These are phyloP conservation scores for Sylvia borin DNA, from an alignment of 2,797 vertebrate genomes.

Conservation along the genomic window DNA sequence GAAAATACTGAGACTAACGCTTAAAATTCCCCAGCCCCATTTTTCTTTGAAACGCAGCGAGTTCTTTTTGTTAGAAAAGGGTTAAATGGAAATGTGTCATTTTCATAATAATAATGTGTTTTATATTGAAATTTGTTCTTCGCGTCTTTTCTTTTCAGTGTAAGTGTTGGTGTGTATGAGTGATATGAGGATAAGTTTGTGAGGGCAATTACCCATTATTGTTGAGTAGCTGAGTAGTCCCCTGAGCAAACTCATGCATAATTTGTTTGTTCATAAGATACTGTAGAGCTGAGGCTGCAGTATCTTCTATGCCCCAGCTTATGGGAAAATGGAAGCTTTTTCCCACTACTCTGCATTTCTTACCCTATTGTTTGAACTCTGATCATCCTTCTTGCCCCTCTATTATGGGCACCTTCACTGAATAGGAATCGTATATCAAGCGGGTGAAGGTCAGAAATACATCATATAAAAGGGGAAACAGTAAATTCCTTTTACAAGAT, in stretches of 20 bases:
- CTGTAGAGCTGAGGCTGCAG: conserved; percentile 68
- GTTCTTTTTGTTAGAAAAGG: conserved; percentile 47
- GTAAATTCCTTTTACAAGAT: conserved; percentile 65
- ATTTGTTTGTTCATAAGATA: conserved; percentile 79
- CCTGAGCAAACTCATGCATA: conserved; percentile 77
- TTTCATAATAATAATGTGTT: conserved; percentile 71
- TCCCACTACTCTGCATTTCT: conserved; percentile 55
- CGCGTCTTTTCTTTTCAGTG: conserved; percentile 53
- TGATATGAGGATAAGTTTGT: conserved; percentile 75
- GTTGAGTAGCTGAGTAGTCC: conserved; percentile 75
- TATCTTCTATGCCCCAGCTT: conserved; percentile 65
- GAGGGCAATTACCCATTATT: conserved; percentile 79
- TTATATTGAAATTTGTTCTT: conserved; percentile 73
- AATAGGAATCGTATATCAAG: conserved; percentile 45
- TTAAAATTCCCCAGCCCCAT: conserved; percentile 32
- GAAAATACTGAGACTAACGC: conserved; percentile 45
- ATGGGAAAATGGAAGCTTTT: conserved; percentile 67
- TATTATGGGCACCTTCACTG: conserved; percentile 28
- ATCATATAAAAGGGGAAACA: conserved; percentile 42
- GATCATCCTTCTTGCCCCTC: conserved; percentile 48
- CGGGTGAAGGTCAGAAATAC: conserved; percentile 55
- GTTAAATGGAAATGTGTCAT: conserved; percentile 68
- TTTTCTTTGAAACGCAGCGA: neutral
- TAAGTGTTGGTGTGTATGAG: conserved; percentile 74
- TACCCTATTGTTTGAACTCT: conserved; percentile 72